Evolutionary conservation across 37 sponge, comb jelly and placozoan genomes (phyloP).

Genomic region (Spongia lamella): DNA sequence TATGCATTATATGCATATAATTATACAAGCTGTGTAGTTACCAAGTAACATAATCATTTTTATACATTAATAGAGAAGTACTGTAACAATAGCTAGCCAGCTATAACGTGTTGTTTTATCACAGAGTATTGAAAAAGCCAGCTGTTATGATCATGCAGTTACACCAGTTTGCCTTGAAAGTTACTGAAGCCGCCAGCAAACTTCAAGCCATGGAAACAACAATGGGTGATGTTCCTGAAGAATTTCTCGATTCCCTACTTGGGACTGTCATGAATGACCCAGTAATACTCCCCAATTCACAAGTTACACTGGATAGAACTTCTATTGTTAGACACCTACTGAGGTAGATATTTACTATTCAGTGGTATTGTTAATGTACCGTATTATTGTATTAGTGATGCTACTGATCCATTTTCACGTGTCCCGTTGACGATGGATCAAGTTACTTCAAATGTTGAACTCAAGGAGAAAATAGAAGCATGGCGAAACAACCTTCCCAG

Average conservation of each 20-base stretch:
- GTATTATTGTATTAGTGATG: conserved; percentile 44
- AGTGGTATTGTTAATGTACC: background rate
- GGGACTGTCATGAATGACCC: conserved; percentile 91
- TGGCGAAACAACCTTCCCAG: conserved; percentile 56
- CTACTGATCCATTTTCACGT: conserved; percentile 90
- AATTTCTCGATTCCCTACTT: conserved; percentile 90
- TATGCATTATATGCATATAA: no score
- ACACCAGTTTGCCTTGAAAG: no score
- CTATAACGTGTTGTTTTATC: no score
- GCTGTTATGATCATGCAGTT: conserved; percentile 1
- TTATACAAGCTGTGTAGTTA: no score
- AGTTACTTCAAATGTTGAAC: conserved; percentile 68
- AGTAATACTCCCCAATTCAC: conserved; percentile 83
- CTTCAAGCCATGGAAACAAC: no score
- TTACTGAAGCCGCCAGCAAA: no score
- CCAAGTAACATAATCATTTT: no score
- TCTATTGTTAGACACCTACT: conserved; percentile 86
- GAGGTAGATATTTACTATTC: conserved; percentile 40
- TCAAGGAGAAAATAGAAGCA: conserved; percentile 67
- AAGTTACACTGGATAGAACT: conserved; percentile 75
- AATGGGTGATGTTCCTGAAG: conserved; percentile 73
- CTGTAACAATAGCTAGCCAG: no score
- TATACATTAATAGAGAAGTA: no score
- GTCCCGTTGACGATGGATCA: conserved; percentile 85
- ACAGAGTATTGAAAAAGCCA: conserved; percentile 2